Evolutionary conservation across 1,140 invertebrate genomes (phyloP), one percentile per base, ranked within the genome.

Genomic region (Scylla paramamosain): DNA sequence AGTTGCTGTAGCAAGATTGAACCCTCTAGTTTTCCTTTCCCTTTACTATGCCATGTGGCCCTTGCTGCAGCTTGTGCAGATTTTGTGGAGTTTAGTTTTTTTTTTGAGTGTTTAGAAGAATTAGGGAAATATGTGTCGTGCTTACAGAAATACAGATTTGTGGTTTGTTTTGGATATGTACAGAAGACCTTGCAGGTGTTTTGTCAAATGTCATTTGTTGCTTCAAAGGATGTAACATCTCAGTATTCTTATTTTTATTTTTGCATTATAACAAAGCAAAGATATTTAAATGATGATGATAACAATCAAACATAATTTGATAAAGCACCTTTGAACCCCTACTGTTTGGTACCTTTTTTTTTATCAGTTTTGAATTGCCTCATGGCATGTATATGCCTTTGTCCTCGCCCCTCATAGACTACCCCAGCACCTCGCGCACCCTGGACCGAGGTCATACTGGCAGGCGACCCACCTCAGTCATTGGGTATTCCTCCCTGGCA

Each of bases 391-490:
- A 88, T 82, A 67, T 39, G 48, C 91, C 82, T 95, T 29, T 95
- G 32, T 92, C 94, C 91, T 86, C 86, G 92, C 91, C 89, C 83
- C 45, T n/a, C 67, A 77, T 95, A 95, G 94, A 95, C 94, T 93
- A 95, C 87, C 94, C 94, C 94, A 95, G 94, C 94, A 95, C 94
- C 48, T 48, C 94, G 82, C 94, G 94, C 59, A 95, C 94, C 84
- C 39, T 95, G 94, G 94, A 95, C 31, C 94, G 94, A 14, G 94
- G 94, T 84, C 94, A 95, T 91, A 95, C 94, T 29, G 94, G 94
- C 90, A 92, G 94, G 88, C 94, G 94, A 45, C 94, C 94, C 90
- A 95, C 94, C 52, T 95, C 94, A 48, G 94, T 95, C 67, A 95
- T 95, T 93, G 94, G 94, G 32, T 95, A 95, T 86, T 95, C 94